Percentiles rank a stretch among this genome's conserved stretches.
Evolutionary conservation across 2,888 invertebrate genomes (phyloP).

Genomic region (Apamea crenata): DNA sequence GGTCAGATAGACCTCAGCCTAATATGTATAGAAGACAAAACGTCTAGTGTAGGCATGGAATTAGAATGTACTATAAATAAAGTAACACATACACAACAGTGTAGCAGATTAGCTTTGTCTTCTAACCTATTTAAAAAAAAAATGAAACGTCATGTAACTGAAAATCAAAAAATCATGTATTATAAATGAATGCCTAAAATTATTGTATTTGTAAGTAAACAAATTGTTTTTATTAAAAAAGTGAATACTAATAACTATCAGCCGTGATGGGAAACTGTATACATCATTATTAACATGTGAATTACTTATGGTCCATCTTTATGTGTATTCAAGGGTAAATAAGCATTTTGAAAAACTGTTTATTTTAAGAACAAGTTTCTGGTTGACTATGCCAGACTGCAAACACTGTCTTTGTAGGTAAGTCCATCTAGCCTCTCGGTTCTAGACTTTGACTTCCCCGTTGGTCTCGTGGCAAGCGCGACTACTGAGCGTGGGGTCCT

Average conservation of each 20-base stretch:
- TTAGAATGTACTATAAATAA: background rate
- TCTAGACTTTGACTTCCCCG: no score
- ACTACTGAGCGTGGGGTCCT: no score
- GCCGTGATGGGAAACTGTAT: background rate
- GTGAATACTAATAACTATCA: background rate
- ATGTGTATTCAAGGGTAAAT: conserved; percentile 10
- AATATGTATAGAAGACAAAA: no score
- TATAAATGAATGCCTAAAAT: background rate
- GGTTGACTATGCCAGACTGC: background rate
- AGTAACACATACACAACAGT: background rate
- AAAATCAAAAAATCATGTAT: conserved; percentile 1
- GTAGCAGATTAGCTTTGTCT: background rate
- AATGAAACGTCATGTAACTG: background rate
- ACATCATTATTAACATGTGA: background rate
- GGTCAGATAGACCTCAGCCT: no score
- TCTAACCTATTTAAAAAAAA: background rate
- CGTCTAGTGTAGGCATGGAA: background rate
- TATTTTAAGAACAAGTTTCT: background rate
- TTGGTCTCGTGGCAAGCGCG: no score
- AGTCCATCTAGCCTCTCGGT: background rate
- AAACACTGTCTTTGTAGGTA: background rate
- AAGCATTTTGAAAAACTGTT: background rate
- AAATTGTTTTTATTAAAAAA: background rate
- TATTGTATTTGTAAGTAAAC: background rate
- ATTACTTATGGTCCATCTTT: conserved; percentile 1